phyloP scores from a whole-genome alignment of 2,113 vertebrate species.

The Meles meles region DNA sequence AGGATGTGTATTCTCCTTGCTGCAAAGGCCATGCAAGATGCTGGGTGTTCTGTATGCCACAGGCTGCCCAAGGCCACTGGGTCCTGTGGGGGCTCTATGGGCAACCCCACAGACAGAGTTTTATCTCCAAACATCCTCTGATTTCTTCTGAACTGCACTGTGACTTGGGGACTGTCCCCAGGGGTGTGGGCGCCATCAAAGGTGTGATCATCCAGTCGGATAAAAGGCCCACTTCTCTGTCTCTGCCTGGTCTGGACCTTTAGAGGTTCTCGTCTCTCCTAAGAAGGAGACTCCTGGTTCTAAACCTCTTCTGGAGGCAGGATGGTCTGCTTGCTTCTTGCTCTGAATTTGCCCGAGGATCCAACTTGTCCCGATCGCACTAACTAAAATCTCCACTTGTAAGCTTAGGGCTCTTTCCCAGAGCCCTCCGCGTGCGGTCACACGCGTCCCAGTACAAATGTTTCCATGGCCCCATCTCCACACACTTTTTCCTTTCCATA shows the following conservation, averaged over 20 bases:
- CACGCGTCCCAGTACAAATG: not conserved
- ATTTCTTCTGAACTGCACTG: not conserved
- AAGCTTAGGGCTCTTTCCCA: not conserved
- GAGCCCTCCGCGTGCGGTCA: not conserved
- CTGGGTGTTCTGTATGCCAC: accelerated
- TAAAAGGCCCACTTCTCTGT: not conserved
- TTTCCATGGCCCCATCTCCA: not conserved
- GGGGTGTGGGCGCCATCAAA: not conserved
- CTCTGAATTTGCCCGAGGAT: not conserved
- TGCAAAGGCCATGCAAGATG: accelerated
- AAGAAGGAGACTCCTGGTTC: not conserved
- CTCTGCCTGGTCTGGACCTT: too few relatives aligned
- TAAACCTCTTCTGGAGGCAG: not conserved
- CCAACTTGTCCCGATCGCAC: not conserved
- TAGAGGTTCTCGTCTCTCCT: not conserved
- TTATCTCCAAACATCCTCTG: accelerated
- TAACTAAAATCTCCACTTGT: not conserved
- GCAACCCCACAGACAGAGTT: not conserved
- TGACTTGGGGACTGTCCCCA: too few relatives aligned
- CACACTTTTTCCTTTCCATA: not conserved
- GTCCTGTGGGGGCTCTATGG: accelerated
- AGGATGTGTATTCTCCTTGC: not conserved
- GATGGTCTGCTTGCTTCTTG: not conserved
- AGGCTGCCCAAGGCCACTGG: too few relatives aligned
- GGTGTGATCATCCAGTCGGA: not conserved